Conservation (phyloP, 2,797 vertebrate genomes). For the Bufotes viridis region DNA sequence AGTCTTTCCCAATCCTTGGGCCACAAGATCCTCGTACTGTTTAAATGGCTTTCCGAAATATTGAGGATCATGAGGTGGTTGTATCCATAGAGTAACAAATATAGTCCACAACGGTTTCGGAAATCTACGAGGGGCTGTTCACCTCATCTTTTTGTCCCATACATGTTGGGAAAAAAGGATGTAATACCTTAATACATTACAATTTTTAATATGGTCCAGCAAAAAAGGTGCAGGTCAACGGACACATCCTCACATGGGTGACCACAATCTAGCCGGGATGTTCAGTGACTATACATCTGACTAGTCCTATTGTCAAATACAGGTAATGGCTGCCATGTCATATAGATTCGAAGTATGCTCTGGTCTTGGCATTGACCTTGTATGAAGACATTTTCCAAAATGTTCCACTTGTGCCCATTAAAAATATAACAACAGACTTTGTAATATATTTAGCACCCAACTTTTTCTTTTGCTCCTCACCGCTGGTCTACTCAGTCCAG, state of each 20-base stretch:
- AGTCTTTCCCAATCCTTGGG: conserved; percentile 8
- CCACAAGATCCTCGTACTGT: neutral
- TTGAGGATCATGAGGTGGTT: neutral
- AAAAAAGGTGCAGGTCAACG: no score
- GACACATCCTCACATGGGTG: no score
- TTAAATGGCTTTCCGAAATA: neutral
- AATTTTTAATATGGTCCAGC: no score
- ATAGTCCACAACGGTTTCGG: neutral
- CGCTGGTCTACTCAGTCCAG: neutral
- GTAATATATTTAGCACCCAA: neutral
- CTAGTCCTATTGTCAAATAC: neutral
- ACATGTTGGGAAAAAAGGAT: no score
- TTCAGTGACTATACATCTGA: neutral
- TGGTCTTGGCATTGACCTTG: neutral
- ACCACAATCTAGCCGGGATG: no score
- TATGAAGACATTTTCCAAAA: neutral
- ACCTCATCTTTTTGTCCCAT: no score
- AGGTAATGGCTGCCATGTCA: neutral
- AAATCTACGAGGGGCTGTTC: neutral
- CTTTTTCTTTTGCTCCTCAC: neutral
- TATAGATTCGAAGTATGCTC: neutral
- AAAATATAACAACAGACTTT: neutral
- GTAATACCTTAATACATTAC: no score
- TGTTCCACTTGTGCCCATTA: neutral
- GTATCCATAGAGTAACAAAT: neutral